Base-by-base conservation (phyloP, 1,140 invertebrate species). In the Sminthurides bifidus region DNA sequence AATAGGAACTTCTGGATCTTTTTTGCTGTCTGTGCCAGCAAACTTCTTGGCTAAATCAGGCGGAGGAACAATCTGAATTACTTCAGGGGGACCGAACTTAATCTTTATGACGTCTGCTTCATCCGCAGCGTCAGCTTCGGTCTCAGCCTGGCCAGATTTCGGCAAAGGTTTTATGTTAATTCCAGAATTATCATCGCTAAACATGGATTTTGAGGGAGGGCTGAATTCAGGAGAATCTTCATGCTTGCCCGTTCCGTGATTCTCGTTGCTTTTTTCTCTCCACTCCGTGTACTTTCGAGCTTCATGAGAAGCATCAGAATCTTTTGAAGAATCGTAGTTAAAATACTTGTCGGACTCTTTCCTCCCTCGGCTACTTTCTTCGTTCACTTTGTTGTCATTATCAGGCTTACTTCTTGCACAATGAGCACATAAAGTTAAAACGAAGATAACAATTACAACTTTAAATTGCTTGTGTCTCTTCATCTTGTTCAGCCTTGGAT, bases 41-140 rank as follows among this genome's bases (percentile, higher is more conserved):
- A 56, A 30, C n/a, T 54, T 56, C 43, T 56, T 41, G 12, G 50
- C 44, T 10, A 61, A 43, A 29, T 61, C 59, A 37, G 59, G 59
- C 10, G 59, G 55, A 27, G 59, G 50, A 37, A 61, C 59, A 27
- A 58, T 57, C 21, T 57, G 54, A 26, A 60, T 60, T 15, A 60
- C 59, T 35, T 60, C 59, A 0, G 54, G 54, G 1, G 45, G 45
- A 6, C 54, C 54, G 26, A 56, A 56, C 23, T 50, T 46, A 24
- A 56, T 56, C 43, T 56, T 56, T 15, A 56, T 49, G 29, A 56
- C 26, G 14, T 56, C 30, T 19, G 31, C 31, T 14, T 50, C 54
- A 23, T 49, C 45, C 10, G 29, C 46, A 12, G 21, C 27, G 29
- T 56, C 54, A 17, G 38, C 35, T 17, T 46, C 53, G 0, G 37